Evolutionary conservation across 2,888 invertebrate genomes (phyloP), one percentile per base, ranked within the genome.

Genomic region (Euplagia quadripunctaria): DNA sequence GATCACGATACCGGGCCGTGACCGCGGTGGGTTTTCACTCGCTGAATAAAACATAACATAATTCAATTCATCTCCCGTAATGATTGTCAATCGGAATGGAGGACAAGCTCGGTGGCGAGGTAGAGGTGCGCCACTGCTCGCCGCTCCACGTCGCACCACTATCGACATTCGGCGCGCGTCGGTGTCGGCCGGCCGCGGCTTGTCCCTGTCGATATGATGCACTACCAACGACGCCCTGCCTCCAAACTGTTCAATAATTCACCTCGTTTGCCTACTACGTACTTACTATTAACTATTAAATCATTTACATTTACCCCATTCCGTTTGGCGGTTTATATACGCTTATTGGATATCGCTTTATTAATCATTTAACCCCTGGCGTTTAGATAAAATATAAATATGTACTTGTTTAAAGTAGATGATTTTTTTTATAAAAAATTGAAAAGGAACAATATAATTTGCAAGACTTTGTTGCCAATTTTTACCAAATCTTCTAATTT

Each of bases 31-130:
- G 51, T 51, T 64, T 41, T 69, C 70, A 71, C 68, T 42, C 64
- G 52, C 64, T 80, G 69, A 76, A 82, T 82, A 76, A 82, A 76
- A 76, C 78, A 81, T 80, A 46, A 76, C 51, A 71, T 78, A 74
- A 76, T 76, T 80, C 68, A 74, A 82, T 80, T 65, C 71, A 80
- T 74, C 68, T 70, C 76, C 64, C 74, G 76, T 74, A 80, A 78
- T 80, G 73, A 81, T 76, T 80, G 80, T 76, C 80, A 80, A 82
- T 78, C 76, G 74, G 46, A 74, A 58, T 52, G 65, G 68, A 64
- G 55, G 42, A 68, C 65, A 52, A 68, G 70, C 65, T 58, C 58
- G 66, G 67, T 46, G 66, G 70, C 70, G 70, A 68, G 58, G 20
- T 66, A 72, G 70, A 73, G 69, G 65, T 72, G 75, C 68, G 64